Evolutionary conservation across 2,113 vertebrate species (phyloP), one percentile per base, ranked within the genome.

Genomic region (Barbus barbus): DNA sequence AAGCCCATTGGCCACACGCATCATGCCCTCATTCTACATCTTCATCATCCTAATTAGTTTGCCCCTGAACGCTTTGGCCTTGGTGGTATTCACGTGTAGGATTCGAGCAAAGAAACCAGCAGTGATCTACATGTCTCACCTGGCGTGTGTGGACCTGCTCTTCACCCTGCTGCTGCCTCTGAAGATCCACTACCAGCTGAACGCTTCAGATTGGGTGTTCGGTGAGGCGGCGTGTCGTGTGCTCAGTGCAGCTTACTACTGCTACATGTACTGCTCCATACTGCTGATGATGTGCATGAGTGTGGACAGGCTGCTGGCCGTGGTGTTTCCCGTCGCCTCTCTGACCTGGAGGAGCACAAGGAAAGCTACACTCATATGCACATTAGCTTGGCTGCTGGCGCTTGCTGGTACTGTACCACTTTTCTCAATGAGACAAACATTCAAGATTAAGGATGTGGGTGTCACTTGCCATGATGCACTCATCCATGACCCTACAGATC

Each of bases 241-340:
- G 0, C 85, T 96, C 85, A 99, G 96, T 0, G 96, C 96, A 0
- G 95, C 96, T 0, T 99, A 97, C 89, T 97, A 98, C 87, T 95
- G 95, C 86, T 98, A 99, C 92, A 98, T 98, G 97, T 98, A 98
- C 69, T 97, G 97, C 86, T 99, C 97, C 0, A 76, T 98, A 80
- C 93, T 98, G 92, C 95, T 99, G 71, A 95, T 97, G 90, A 96
- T 92, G 0, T 95, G 94, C 81, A 99, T 99, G 18, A 95, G 96
- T 84, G 76, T 96, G 0, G 97, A 99, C 91, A 95, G 97, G 20
- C 96, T 97, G 92, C 90, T 98, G 81, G 97, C 97, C 0, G 96
- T 99, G 86, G 96, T 96, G 26, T 96, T 96, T 82, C 97, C 98
- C 24, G 94, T 99, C 74, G 90, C 93, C 76, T 96, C 97, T 0